Evolutionary conservation across 2,888 invertebrate genomes (phyloP).

Genomic region (Cartodere bifasciata): DNA sequence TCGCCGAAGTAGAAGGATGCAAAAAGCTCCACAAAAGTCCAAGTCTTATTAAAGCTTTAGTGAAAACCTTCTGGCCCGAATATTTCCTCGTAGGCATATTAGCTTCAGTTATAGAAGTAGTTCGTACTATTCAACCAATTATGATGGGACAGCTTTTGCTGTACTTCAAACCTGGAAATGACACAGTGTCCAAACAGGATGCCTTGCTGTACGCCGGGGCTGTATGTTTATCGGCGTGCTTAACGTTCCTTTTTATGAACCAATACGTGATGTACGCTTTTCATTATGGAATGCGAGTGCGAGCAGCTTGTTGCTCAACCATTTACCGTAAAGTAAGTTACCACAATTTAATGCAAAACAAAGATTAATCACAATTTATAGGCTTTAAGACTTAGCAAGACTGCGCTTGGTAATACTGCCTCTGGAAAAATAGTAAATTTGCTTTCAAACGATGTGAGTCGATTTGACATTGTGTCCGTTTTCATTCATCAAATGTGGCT

Average conservation of each 20-base stretch:
- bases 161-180: conserved; percentile 44
- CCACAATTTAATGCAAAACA: neutral
- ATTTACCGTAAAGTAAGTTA: conserved; percentile 66
- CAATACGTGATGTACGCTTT: conserved; percentile 50
- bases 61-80: conserved; percentile 51
- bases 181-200: conserved; percentile 38
- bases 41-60: conserved; percentile 49
- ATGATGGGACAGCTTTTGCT: conserved; percentile 47
- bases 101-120: conserved; percentile 42
- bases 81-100: conserved; percentile 47
- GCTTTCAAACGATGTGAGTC: conserved; percentile 80
- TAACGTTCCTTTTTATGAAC: conserved; percentile 46
- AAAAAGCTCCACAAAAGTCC: conserved; percentile 44
- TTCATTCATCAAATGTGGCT: conserved; percentile 78
- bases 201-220: conserved; percentile 47
- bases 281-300: conserved; percentile 63
- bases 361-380: conserved; percentile 30
- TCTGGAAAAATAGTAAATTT: conserved; percentile 84
- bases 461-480: conserved; percentile 71
- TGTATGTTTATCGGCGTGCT: conserved; percentile 40
- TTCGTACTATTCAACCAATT: conserved; percentile 50
- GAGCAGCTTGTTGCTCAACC: conserved; percentile 66
- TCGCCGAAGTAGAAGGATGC: conserved; percentile 46
- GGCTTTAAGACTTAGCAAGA: conserved; percentile 54
- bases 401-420: conserved; percentile 53